Conservation (phyloP, 2,888 invertebrate genomes). For the Vesta saturnalis region DNA sequence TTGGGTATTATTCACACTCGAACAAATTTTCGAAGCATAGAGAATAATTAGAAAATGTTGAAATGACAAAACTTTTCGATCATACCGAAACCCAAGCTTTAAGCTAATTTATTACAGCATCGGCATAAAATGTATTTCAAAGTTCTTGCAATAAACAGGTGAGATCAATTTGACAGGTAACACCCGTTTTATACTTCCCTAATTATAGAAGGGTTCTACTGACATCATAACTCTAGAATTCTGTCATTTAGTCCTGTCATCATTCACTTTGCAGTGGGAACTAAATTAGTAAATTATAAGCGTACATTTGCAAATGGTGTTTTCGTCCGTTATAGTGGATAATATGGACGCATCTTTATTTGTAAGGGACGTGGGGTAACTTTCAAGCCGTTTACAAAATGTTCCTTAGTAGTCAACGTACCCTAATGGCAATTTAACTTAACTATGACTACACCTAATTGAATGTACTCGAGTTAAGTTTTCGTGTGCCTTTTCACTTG, state of each 20-base stretch:
- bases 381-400: constrained; percentile 15
- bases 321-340: constrained; percentile 12
- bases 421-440: constrained; percentile 33
- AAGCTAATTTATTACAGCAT: constrained; percentile 22
- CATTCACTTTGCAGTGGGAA: constrained; percentile 33
- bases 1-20: constrained; percentile 1
- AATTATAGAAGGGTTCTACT: constrained; percentile 30
- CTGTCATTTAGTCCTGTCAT: constrained; percentile 36
- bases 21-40: constrained; percentile 4
- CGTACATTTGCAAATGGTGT: constrained; percentile 4
- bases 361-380: constrained; percentile 20
- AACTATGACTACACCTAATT: constrained; percentile 36
- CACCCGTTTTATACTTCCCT: constrained; percentile 30
- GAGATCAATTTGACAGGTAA: constrained; percentile 38
- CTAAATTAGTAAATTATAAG: constrained; percentile 25
- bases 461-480: constrained; percentile 31
- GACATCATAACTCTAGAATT: constrained; percentile 38
- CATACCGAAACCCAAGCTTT: constrained; percentile 9
- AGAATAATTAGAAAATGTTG: constrained; percentile 9
- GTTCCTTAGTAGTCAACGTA: constrained; percentile 20
- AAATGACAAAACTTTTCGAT: constrained; percentile 12
- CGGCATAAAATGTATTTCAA: constrained; percentile 17
- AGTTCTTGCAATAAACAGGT: constrained; percentile 31
- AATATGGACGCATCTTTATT: constrained; percentile 11
- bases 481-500: constrained; percentile 18